Conservation (phyloP, 2,888 invertebrate genomes). For the Amiota mariae region DNA sequence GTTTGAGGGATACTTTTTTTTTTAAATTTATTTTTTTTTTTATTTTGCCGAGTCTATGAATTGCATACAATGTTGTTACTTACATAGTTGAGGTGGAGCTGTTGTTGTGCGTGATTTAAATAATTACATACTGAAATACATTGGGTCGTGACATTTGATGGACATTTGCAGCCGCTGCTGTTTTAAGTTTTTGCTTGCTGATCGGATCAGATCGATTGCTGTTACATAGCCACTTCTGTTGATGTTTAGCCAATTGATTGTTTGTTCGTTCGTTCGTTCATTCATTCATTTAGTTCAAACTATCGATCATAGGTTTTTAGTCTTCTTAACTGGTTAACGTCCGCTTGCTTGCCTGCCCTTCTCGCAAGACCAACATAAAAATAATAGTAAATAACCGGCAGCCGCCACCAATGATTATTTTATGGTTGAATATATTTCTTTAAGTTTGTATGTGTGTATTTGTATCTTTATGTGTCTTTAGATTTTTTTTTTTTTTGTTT, state of each 20-base stretch:
- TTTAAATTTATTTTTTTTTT: too few relatives aligned
- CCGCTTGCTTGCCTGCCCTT: not conserved
- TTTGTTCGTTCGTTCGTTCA: conserved; percentile 13
- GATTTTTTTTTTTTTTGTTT: not conserved
- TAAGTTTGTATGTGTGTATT: not conserved
- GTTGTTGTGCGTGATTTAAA: conserved; percentile 58
- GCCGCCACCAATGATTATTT: conserved; percentile 26
- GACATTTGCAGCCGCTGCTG: conserved; percentile 70
- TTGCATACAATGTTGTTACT: not conserved
- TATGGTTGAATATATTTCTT: conserved; percentile 31
- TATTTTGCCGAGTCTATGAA: too few relatives aligned
- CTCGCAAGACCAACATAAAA: not conserved
- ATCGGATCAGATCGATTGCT: conserved; percentile 35
- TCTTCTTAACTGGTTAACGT: not conserved
- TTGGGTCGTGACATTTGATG: conserved; percentile 69
- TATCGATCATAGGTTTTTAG: conserved; percentile 17
- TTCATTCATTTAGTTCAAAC: not conserved
- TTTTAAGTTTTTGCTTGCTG: conserved; percentile 39
- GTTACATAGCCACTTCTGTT: conserved; percentile 12
- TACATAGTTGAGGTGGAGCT: not conserved
- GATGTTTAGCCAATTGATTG: conserved; percentile 24
- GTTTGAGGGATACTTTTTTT: too few relatives aligned
- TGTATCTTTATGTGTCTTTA: not conserved
- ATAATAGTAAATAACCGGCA: conserved; percentile 24
- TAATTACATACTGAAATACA: conserved; percentile 53